A percentile compares a stretch with the other conserved stretches of the same genome.
phyloP scores from a whole-genome alignment of 2,888 invertebrate genomes.

The Thyatira batis region DNA sequence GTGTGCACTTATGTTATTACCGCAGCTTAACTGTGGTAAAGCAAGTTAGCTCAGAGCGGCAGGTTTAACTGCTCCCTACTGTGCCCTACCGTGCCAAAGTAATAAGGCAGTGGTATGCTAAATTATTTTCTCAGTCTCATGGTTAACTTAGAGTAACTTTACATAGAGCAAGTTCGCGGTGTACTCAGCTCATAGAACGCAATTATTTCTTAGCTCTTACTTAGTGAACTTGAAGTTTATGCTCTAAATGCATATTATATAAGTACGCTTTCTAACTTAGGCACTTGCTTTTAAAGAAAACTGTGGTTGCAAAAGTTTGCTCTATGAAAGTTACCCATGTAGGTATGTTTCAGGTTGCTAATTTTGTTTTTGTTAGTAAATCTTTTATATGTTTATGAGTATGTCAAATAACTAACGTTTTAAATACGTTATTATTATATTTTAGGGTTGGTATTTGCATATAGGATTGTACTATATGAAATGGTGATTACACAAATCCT shows the following conservation, averaged over 20 bases:
- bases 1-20: constrained; percentile 45
- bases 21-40: constrained; percentile 30
- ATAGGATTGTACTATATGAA: too few relatives aligned
- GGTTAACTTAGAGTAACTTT: constrained; percentile 2
- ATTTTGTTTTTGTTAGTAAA: too few relatives aligned
- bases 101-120: constrained; percentile 1
- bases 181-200: neutral
- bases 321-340: neutral
- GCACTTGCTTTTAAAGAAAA: neutral
- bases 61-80: constrained; percentile 12
- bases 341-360: neutral
- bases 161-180: constrained; percentile 1
- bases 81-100: constrained; percentile 7
- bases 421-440: too few relatives aligned
- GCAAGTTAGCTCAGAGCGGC: constrained; percentile 21
- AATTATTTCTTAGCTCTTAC: constrained; percentile 2
- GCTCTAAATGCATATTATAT: neutral
- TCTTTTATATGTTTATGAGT: too few relatives aligned
- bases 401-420: too few relatives aligned
- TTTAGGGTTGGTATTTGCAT: too few relatives aligned
- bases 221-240: neutral
- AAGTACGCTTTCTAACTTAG: neutral
- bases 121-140: constrained; percentile 3
- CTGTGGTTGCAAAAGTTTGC: neutral
- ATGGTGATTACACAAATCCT: too few relatives aligned